Evolutionary conservation across 2,113 vertebrate genomes (phyloP).

Genomic region (Hylia prasina): DNA sequence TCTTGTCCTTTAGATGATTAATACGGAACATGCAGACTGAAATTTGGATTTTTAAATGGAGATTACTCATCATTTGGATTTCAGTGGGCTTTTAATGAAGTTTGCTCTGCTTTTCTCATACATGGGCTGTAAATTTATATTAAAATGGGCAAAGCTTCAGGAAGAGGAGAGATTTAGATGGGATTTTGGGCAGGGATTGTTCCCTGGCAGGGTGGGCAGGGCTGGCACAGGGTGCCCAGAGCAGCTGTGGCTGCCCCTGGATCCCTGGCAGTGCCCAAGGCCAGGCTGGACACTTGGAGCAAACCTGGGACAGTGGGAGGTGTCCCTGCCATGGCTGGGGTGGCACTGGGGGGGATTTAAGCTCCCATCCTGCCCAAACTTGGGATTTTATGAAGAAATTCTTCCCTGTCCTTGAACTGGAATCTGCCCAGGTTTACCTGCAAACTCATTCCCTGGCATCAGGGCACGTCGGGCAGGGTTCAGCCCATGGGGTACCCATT

Average conservation of each 20-base stretch:
- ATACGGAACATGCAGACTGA: rapidly evolving
- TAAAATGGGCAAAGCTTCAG: not conserved
- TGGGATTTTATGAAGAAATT: not conserved
- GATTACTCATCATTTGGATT: not conserved
- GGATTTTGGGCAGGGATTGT: rapidly evolving
- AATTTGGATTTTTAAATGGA: not conserved
- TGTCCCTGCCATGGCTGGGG: not conserved
- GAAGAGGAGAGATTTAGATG: not conserved
- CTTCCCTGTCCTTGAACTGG: not conserved
- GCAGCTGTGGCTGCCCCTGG: not conserved
- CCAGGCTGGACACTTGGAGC: not conserved
- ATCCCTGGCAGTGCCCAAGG: not conserved
- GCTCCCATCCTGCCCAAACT: not conserved
- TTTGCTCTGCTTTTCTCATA: not conserved
- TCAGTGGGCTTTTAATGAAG: not conserved
- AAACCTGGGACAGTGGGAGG: not conserved
- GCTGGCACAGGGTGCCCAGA: not conserved
- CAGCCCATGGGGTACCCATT: rapidly evolving
- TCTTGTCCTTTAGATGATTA: not conserved
- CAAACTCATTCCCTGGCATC: not conserved
- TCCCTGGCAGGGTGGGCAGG: not conserved
- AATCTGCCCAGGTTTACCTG: not conserved
- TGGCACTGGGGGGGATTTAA: rapidly evolving
- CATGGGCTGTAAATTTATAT: not conserved
- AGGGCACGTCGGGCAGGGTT: rapidly evolving